Evolutionary conservation across 2,888 invertebrate species (phyloP), one percentile per base, ranked within the genome.

Genomic region (Erebia aethiops): DNA sequence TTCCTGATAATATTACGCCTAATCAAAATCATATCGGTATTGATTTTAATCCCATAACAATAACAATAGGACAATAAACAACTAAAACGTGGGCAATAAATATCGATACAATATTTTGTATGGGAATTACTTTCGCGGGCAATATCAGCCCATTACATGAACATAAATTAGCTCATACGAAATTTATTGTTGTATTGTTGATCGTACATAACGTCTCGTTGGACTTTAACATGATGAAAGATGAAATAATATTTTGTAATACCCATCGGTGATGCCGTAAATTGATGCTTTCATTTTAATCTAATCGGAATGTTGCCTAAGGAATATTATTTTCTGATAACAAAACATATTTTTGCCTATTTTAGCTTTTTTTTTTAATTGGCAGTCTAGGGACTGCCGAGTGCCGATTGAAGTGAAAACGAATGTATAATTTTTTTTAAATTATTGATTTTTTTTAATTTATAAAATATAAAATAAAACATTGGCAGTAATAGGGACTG

Each of bases 121-220:
- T 68, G 64, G 62, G 70, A 74, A 74, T 71, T 75, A 75, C 71
- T 75, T 71, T 75, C 75, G 71, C 69, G 58, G 70, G 72, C 76
- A 75, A 75, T 73, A 74, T 76, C 72, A 69, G 71, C 67, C 74
- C 73, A 77, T 76, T 77, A 77, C 74, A 71, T 64, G 72, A 74
- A 72, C 75, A 77, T 77, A 77, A 76, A 77, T 77, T 71, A 71
- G 71, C 65, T 74, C 71, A 65, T 66, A 63, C 71, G 70, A 69
- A 70, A 73, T 74, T 74, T 75, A 75, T 74, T 73, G 69, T 74
- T 67, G 73, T 67, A 74, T 74, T 75, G 76, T 76, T 67, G 62
- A 62, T 68, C 72, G 56, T 74, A 73, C 69, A 71, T 66, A 67
- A 66, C 49, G 62, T 58, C 65, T 62, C 56, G 56, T 62, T 61